Evolutionary conservation across 2,797 vertebrate genomes (phyloP).

Genomic region (Anabacerthia variegaticeps): DNA sequence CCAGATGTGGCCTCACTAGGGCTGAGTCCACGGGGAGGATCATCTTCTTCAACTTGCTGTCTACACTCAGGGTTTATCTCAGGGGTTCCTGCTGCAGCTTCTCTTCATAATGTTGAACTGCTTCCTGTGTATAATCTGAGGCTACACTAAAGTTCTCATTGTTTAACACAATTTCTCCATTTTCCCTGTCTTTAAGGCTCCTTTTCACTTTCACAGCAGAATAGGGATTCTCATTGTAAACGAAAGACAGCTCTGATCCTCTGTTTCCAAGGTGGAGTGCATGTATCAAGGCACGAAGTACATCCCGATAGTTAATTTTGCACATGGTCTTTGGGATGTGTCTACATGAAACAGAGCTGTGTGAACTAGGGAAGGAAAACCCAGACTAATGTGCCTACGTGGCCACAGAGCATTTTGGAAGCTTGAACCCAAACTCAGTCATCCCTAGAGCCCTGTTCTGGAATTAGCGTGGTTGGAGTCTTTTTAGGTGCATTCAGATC

Average conservation of each 20-base stretch:
- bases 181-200: neutral
- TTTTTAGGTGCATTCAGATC: neutral
- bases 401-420: neutral
- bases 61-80: neutral
- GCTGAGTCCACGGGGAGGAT: neutral
- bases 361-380: neutral
- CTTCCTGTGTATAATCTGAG: neutral
- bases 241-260: neutral
- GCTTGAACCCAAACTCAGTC: rapidly evolving
- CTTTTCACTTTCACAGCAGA: neutral
- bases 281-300: neutral
- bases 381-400: neutral
- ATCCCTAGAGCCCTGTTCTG: neutral
- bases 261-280: neutral
- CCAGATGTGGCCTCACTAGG: neutral
- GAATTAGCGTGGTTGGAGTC: neutral
- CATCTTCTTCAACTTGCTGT: neutral
- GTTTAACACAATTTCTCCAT: neutral
- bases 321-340: neutral
- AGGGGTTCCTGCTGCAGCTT: neutral
- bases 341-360: neutral
- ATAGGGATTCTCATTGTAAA: neutral
- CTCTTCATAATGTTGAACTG: neutral
- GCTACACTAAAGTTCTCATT: neutral
- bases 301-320: neutral